Evolutionary conservation across 2,113 vertebrate species (phyloP), one percentile per base, ranked within the genome.

Genomic region (Symphodus melops): DNA sequence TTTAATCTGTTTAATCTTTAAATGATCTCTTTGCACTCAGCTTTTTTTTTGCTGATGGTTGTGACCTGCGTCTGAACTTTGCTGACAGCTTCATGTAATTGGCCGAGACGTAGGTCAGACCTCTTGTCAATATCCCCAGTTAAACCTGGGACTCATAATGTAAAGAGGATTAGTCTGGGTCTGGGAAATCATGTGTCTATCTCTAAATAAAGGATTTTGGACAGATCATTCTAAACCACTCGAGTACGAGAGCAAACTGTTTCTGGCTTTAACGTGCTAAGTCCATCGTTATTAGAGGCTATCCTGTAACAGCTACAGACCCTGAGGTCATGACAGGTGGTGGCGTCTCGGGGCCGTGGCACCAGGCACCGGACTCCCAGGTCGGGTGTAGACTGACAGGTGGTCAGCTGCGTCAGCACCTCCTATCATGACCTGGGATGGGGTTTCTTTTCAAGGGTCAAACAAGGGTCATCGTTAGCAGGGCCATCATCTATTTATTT

Each of bases 161-260:
- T 70, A 87, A 92, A 90, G 77, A 85, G 88, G 88, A 88, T 92
- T 91, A 89, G 64, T 69, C 61, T 64, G 17, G 12, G 73, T 67
- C 75, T 72, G 74, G 69, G 48, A 84, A 88, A 85, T 75, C 74
- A 74, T 59, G 65, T 58, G 57, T 67, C 54, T 23, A 36, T 83
- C 68, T 59, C 75, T 21, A 44, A 36, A 4, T 54, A 42, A 54
- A 68, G 70, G 75, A 73, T 68, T 88, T 65, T 16, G 16, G 37
- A 53, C 72, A 33, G 0, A 61, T 72, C 44, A 23, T 53, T n/a
- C 52, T 71, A 10, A 37, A 68, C 57, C 17, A 53, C 41, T 12
- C 17, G 20, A 60, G 48, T 19, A 11, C 39, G 5, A 4, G 16
- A 63, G 7, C 8, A 51, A 61, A 75, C 51, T 9, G 19, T 54